phyloP scores from a whole-genome alignment of 1,140 invertebrate genomes.

The Solenopsis invicta region DNA sequence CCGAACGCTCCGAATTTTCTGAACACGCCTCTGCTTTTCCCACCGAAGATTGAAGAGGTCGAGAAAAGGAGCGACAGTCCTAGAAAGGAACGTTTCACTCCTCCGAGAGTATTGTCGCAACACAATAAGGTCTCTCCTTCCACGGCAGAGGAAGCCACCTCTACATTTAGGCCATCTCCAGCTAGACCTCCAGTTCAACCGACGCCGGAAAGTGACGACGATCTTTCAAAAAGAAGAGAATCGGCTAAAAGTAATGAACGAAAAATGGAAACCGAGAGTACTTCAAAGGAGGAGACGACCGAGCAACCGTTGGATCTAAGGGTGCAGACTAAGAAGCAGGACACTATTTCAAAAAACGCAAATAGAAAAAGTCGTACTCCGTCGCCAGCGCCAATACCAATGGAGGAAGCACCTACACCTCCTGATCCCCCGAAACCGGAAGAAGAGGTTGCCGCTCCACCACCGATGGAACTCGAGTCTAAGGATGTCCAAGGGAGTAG shows the following conservation, averaged over 20 bases:
- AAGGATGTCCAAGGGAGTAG: constrained; percentile 60
- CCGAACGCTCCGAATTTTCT: constrained; percentile 89
- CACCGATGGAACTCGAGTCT: constrained; percentile 51
- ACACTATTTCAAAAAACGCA: constrained; percentile 71
- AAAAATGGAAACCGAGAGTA: constrained; percentile 63
- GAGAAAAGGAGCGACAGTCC: constrained; percentile 80
- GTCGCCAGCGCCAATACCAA: constrained; percentile 58
- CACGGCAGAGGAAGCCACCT: constrained; percentile 89
- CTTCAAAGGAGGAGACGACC: constrained; percentile 65
- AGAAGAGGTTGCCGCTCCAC: constrained; percentile 85
- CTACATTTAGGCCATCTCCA: constrained; percentile 89
- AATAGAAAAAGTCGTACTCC: constrained; percentile 66
- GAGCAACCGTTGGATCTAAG: constrained; percentile 93
- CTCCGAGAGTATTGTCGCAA: constrained; percentile 81
- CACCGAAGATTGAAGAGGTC: constrained; percentile 82
- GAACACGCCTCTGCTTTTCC: constrained; percentile 89
- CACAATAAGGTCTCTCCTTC: constrained; percentile 89
- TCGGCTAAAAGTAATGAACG: constrained; percentile 57
- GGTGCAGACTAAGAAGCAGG: constrained; percentile 87
- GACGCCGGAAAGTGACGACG: constrained; percentile 81
- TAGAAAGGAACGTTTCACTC: constrained; percentile 85
- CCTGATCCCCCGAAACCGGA: constrained; percentile 83
- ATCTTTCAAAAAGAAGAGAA: constrained; percentile 72
- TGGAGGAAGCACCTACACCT: constrained; percentile 43
- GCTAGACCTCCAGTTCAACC: constrained; percentile 86